These are phyloP conservation scores for Cryptocephalus primarius DNA, from an alignment of 2,888 invertebrate species.

Conservation along the genomic window DNA sequence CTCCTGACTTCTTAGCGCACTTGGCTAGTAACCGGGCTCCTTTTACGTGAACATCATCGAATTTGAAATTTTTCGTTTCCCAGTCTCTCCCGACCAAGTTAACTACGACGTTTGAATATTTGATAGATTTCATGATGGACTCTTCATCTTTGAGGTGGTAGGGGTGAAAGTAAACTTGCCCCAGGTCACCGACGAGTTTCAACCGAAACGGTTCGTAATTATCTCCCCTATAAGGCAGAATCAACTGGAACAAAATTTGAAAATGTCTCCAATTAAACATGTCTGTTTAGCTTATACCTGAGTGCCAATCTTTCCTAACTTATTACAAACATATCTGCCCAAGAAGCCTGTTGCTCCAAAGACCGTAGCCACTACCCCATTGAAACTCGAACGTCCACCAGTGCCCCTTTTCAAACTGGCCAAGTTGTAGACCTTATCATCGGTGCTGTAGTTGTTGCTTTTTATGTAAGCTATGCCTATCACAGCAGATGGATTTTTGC, in stretches of 20 bases:
- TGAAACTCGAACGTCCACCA: conserved; percentile 92
- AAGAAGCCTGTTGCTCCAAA: conserved; percentile 88
- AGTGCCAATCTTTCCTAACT: conserved; percentile 75
- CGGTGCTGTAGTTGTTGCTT: conserved; percentile 42
- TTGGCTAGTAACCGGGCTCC: conserved; percentile 78
- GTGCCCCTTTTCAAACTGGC: conserved; percentile 69
- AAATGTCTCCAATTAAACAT: background rate
- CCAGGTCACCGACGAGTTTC: conserved; percentile 86
- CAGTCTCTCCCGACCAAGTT: conserved; percentile 87
- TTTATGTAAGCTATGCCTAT: conserved; percentile 29
- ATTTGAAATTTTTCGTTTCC: conserved; percentile 85
- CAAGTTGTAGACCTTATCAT: conserved; percentile 45
- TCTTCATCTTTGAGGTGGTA: conserved; percentile 78
- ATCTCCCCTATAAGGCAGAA: conserved; percentile 87
- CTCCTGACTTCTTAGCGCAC: conserved; percentile 62
- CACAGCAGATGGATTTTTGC: conserved; percentile 25
- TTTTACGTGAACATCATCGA: conserved; percentile 75
- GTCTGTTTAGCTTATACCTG: conserved; percentile 44
- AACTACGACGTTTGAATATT: conserved; percentile 94
- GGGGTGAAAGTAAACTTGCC: conserved; percentile 85
- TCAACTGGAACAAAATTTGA: conserved; percentile 52
- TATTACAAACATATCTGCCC: conserved; percentile 79
- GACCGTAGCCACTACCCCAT: conserved; percentile 95
- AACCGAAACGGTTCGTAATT: conserved; percentile 65
- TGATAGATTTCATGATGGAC: conserved; percentile 71